phyloP scores from a whole-genome alignment of 2,888 invertebrate genomes.

The Limnephilus auricula region DNA sequence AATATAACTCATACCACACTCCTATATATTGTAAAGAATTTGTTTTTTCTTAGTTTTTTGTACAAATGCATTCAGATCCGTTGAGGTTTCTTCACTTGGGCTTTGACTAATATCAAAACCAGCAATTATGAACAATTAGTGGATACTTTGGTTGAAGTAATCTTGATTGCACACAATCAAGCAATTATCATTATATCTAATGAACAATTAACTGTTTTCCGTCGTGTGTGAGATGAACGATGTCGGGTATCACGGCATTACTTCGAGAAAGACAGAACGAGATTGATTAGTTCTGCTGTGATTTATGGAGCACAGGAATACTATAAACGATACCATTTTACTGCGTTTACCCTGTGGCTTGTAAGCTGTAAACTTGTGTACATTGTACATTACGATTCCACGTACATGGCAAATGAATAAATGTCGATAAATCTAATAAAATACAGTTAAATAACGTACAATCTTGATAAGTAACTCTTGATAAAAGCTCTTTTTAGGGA shows the following conservation, averaged over 20 bases:
- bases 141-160: constrained; percentile 8
- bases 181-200: constrained; percentile 36
- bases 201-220: constrained; percentile 22
- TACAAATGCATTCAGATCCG: neutral
- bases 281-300: constrained; percentile 19
- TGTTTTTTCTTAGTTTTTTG: neutral
- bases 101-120: constrained; percentile 20
- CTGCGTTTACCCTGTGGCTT: neutral
- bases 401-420: too few species aligned
- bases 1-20: neutral
- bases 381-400: too few species aligned
- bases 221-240: constrained; percentile 6
- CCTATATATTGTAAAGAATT: neutral
- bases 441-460: too few species aligned
- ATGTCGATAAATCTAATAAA: too few species aligned
- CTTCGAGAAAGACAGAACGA: constrained; percentile 7
- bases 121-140: constrained; percentile 40
- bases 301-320: neutral
- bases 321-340: neutral
- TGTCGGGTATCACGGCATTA: neutral
- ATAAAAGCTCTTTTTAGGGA: too few species aligned
- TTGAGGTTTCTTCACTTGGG: neutral
- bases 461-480: too few species aligned
- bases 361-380: neutral
- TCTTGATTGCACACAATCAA: constrained; percentile 28